phyloP scores from a whole-genome alignment of 1,140 invertebrate species.

The Scaptomyza graminum region DNA sequence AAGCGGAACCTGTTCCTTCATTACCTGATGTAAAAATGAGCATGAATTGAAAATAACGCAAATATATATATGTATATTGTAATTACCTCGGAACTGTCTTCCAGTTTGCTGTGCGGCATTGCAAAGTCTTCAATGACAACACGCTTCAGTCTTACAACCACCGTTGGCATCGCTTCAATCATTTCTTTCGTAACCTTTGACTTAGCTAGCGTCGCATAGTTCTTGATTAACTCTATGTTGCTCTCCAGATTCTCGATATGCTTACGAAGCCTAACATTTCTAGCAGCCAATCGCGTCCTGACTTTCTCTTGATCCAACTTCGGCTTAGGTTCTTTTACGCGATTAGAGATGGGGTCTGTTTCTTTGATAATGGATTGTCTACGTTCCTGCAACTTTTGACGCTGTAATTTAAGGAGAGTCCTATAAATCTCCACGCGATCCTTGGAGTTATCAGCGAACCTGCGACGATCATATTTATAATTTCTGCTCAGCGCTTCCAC shows the following conservation, averaged over 20 bases:
- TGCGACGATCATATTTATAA: conserved; percentile 39
- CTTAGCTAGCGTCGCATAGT: conserved; percentile 1
- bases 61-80: background rate
- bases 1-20: background rate
- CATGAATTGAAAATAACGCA: background rate
- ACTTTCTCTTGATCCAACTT: background rate
- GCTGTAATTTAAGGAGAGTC: conserved; percentile 49
- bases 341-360: background rate
- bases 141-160: conserved; percentile 45
- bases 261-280: conserved; percentile 19
- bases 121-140: conserved; percentile 10
- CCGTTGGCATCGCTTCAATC: background rate
- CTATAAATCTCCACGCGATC: conserved; percentile 55
- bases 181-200: background rate
- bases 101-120: background rate
- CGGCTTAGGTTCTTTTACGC: background rate
- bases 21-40: background rate
- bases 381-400: conserved; percentile 33
- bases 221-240: conserved; percentile 14
- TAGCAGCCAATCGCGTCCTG: background rate
- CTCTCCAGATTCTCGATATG: conserved; percentile 17
- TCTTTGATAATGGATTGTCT: conserved; percentile 6
- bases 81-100: conserved; percentile 19
- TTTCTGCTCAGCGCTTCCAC: conserved; percentile 8
- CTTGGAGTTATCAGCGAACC: conserved; percentile 37